These are phyloP conservation scores for Pseudocheirus occidentalis DNA, from an alignment of 2,797 vertebrate species.

Conservation along the genomic window DNA sequence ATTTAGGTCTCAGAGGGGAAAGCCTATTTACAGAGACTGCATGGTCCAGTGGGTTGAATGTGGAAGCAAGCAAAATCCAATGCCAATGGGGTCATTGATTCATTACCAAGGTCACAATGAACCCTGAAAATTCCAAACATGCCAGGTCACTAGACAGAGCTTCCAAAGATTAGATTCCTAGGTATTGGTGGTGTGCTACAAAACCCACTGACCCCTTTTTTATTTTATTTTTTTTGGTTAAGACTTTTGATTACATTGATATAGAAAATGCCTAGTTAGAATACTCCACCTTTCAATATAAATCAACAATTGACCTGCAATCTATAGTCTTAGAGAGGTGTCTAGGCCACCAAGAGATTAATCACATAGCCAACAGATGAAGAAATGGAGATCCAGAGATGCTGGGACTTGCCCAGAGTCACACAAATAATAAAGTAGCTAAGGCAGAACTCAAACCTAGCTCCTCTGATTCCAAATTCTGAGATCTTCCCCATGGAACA, in stretches of 20 bases:
- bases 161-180: slow-evolving; percentile 42
- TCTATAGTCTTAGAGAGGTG: background rate
- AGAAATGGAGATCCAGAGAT: background rate
- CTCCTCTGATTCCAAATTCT: too few relatives aligned
- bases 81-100: background rate
- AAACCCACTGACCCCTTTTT: background rate
- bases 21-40: background rate
- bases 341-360: background rate
- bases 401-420: too few relatives aligned
- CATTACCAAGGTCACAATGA: background rate
- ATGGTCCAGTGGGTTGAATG: background rate
- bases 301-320: background rate
- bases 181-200: background rate
- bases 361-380: background rate
- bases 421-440: too few relatives aligned
- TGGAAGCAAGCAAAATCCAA: background rate
- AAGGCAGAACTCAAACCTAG: too few relatives aligned
- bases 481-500: too few relatives aligned
- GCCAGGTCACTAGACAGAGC: slow-evolving; percentile 19
- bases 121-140: slow-evolving; percentile 47
- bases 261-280: background rate
- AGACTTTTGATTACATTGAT: background rate
- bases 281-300: background rate
- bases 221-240: background rate
- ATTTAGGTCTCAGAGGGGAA: slow-evolving; percentile 4